Base-by-base conservation (phyloP, 2,797 vertebrate species). In the Steatocranus sp. region DNA sequence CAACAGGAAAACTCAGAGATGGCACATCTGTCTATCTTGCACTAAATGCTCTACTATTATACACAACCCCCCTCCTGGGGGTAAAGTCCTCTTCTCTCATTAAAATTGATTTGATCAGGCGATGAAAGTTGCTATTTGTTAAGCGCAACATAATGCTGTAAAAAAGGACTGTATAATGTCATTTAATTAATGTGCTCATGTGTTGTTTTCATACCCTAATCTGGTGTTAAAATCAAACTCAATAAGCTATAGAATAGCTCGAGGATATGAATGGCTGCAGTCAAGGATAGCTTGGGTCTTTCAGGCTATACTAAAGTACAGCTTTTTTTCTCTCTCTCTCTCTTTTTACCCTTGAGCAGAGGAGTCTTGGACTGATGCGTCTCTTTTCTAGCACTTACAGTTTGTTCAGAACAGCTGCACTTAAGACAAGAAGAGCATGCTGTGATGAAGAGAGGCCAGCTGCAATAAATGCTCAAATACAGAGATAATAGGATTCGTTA, bases 1-100 rank as follows among this genome's bases (percentile, higher is more conserved):
- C 75, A 34, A n/a, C 41, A 51, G 82, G 51, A 48, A 83, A 53
- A 75, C 20, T 54, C 76, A 68, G 14, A 7, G 2, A 83, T 70
- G n/a, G 49, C 82, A 87, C 92, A 93, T 93, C 91, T 91, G 90
- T 90, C 84, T 84, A 48, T 86, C 68, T 80, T 83, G 12, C 25
- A 78, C 51, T 66, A 48, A 89, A 91, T 20, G 18, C 48, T 51
- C n/a, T 56, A 66, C 8, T 82, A 11, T 70, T 81, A 82, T 51
- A 81, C 32, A 41, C 38, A 68, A 50, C 63, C 68, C 20, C 50
- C 27, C 4, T 80, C 32, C 79, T 63, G 10, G 50, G 51, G 27
- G 66, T 48, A 51, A 84, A 78, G 4, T 75, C 38, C 50, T 70
- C 41, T 25, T 54, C 8, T 3, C 14, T 75, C 30, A 30, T 73